Evolutionary conservation across 2,888 invertebrate genomes (phyloP).

Genomic region (Teleiodes luculella): DNA sequence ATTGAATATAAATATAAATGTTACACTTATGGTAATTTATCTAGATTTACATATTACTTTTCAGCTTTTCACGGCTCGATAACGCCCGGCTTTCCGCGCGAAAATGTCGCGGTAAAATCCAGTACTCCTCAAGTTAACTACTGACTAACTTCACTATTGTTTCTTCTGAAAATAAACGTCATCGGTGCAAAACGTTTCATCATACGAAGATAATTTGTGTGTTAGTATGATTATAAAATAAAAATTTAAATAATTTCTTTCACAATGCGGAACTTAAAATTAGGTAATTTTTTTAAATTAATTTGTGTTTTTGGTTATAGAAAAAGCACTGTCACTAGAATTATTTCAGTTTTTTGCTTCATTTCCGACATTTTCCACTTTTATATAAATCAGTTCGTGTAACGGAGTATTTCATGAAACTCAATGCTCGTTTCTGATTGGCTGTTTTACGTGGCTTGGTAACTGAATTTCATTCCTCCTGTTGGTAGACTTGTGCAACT

Average conservation of each 20-base stretch:
- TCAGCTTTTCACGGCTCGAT: slow-evolving; percentile 75
- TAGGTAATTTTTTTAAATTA: neutral
- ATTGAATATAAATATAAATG: slow-evolving; percentile 41
- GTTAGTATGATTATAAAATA: neutral
- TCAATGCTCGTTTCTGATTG: slow-evolving; percentile 49
- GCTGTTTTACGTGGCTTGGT: slow-evolving; percentile 32
- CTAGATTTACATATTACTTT: slow-evolving; percentile 54
- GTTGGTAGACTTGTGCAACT: slow-evolving; percentile 46
- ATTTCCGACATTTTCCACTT: neutral
- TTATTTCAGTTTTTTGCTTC: neutral
- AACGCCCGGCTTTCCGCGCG: slow-evolving; percentile 79
- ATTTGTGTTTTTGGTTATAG: too few relatives aligned
- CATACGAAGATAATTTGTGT: slow-evolving; percentile 32
- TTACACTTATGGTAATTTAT: slow-evolving; percentile 39
- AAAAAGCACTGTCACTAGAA: neutral
- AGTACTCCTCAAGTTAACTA: slow-evolving; percentile 49
- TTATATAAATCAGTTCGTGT: slow-evolving; percentile 19
- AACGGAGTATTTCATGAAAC: slow-evolving; percentile 37
- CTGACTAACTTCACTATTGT: slow-evolving; percentile 71
- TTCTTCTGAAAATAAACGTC: slow-evolving; percentile 71
- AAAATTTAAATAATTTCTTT: too few relatives aligned
- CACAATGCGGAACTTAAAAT: too few relatives aligned
- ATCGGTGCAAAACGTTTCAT: slow-evolving; percentile 37
- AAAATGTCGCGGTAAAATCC: slow-evolving; percentile 78
- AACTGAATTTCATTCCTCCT: slow-evolving; percentile 29